Evolutionary conservation across 2,888 invertebrate species (phyloP).

Genomic region (Lepeophtheirus nordmannii): DNA sequence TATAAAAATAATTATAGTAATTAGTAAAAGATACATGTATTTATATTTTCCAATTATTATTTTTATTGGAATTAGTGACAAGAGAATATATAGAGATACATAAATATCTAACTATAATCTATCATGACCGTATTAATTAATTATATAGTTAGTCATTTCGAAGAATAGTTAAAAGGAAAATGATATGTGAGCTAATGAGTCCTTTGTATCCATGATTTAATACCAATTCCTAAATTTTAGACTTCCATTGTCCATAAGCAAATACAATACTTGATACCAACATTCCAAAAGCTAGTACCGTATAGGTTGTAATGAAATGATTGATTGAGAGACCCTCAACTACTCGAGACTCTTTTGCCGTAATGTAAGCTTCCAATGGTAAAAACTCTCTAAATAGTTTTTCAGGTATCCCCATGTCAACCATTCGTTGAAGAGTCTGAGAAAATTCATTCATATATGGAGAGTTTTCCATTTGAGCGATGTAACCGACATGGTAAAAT

Average conservation of each 20-base stretch:
- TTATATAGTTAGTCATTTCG: no score
- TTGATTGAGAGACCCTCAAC: constrained; percentile 4
- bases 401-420: neutral
- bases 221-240: no score
- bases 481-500: neutral
- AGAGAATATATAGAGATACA: no score
- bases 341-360: neutral
- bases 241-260: neutral
- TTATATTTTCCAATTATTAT: no score
- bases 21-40: no score
- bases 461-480: constrained; percentile 3
- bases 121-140: no score
- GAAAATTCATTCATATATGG: neutral
- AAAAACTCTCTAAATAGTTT: neutral
- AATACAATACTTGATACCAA: neutral
- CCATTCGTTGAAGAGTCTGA: neutral
- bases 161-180: no score
- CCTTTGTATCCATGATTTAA: no score
- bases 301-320: neutral
- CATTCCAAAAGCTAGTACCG: neutral
- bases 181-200: no score
- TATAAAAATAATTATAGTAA: no score
- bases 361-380: neutral
- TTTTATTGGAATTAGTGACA: no score
- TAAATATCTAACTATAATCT: no score